Evolutionary conservation across 2,113 vertebrate genomes (phyloP).

Genomic region (Cranoglanis bouderius): DNA sequence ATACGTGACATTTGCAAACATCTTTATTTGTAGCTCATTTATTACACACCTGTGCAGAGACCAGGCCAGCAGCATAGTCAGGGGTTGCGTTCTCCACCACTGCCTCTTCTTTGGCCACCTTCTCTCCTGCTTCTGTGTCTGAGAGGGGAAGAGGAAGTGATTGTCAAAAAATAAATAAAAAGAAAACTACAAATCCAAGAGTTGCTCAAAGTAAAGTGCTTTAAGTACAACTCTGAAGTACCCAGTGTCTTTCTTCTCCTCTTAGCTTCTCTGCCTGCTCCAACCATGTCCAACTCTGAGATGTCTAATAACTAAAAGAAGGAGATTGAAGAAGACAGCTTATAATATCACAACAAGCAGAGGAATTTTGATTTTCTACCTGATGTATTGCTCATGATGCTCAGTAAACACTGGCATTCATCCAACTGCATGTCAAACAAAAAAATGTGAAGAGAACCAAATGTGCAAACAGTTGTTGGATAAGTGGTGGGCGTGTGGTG

Average conservation of each 20-base stretch:
- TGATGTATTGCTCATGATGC: not conserved
- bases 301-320: slow-evolving; percentile 85
- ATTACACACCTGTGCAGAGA: slow-evolving; percentile 87
- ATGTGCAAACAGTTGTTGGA: not conserved
- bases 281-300: slow-evolving; percentile 89
- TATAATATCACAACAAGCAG: slow-evolving; percentile 4
- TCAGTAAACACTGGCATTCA: not conserved
- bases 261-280: slow-evolving; percentile 93
- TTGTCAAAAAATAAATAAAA: too few relatives aligned
- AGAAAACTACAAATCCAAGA: slow-evolving; percentile 1
- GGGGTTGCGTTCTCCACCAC: slow-evolving; percentile 94
- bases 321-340: not conserved
- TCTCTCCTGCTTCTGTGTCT: slow-evolving; percentile 92
- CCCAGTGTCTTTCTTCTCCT: slow-evolving; percentile 94
- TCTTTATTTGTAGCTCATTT: not conserved
- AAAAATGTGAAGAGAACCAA: not conserved
- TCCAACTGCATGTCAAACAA: not conserved
- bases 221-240: slow-evolving; percentile 58
- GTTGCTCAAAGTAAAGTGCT: not conserved
- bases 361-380: not conserved
- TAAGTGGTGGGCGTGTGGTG: not conserved
- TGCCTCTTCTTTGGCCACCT: slow-evolving; percentile 90
- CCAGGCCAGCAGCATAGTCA: slow-evolving; percentile 95
- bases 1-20: not conserved
- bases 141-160: not conserved